Conservation (phyloP, 2,113 vertebrate species). For the Coptodon rendalli region DNA sequence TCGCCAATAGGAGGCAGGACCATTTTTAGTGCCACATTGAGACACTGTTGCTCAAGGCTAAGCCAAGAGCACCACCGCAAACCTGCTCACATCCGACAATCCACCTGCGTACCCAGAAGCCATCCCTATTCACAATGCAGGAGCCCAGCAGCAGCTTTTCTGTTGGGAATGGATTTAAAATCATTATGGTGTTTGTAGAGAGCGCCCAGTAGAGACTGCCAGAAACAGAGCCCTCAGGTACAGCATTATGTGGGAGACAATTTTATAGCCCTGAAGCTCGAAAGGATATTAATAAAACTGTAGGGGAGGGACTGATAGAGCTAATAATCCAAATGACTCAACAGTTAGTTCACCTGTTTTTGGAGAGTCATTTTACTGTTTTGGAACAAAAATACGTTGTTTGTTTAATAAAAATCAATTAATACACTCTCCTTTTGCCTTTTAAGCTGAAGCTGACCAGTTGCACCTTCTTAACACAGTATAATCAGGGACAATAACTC, state of each 20-base stretch:
- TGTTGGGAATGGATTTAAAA: not conserved
- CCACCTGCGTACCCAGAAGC: constrained; percentile 22
- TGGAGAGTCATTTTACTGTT: not conserved
- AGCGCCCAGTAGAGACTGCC: not conserved
- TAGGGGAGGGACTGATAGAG: constrained; percentile 5
- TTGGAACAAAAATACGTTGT: not conserved
- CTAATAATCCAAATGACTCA: constrained; percentile 9
- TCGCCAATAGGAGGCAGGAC: not conserved
- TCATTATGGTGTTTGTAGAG: constrained; percentile 15
- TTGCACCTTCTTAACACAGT: not conserved
- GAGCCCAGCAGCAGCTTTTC: not conserved
- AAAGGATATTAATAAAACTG: constrained; percentile 1
- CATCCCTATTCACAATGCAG: not conserved
- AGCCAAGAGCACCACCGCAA: constrained; percentile 1
- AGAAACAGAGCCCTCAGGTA: constrained; percentile 17
- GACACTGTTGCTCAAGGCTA: not conserved
- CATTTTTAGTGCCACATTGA: not conserved
- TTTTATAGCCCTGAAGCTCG: not conserved
- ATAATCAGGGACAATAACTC: not conserved
- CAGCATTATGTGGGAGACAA: not conserved
- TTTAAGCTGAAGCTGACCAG: not conserved
- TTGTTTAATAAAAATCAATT: not conserved
- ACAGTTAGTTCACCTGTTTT: not conserved
- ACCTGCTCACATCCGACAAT: constrained; percentile 12
- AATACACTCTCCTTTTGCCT: not conserved